A percentile compares a stretch with the other conserved stretches of the same genome.
Conservation (phyloP, 2,888 invertebrate genomes). For the Amiota mariae region DNA sequence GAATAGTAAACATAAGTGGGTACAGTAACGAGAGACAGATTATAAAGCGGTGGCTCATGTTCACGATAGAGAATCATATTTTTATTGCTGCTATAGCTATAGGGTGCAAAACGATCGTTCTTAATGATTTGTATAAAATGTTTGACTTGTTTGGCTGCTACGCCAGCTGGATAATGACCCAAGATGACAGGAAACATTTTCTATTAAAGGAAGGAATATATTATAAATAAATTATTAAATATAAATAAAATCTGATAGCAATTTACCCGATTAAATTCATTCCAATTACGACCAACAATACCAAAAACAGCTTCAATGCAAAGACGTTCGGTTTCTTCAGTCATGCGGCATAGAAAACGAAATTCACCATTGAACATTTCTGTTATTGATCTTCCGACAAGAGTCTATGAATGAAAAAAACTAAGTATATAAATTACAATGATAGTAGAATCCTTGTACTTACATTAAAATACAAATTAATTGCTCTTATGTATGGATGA, state of each 20-base stretch:
- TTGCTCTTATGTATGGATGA: slow-evolving; percentile 70
- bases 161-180: slow-evolving; percentile 79
- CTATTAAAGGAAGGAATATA: slow-evolving; percentile 64
- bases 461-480: slow-evolving; percentile 70
- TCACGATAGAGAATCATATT: slow-evolving; percentile 75
- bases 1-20: slow-evolving; percentile 77
- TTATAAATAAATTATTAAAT: background rate
- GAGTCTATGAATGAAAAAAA: slow-evolving; percentile 54
- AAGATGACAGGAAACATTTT: slow-evolving; percentile 79
- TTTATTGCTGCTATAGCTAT: slow-evolving; percentile 75
- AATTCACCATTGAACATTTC: slow-evolving; percentile 71
- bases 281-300: slow-evolving; percentile 70
- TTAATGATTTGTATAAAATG: slow-evolving; percentile 77
- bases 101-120: slow-evolving; percentile 74
- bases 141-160: slow-evolving; percentile 76
- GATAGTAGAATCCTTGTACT: slow-evolving; percentile 38
- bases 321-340: slow-evolving; percentile 68
- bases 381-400: slow-evolving; percentile 69
- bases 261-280: slow-evolving; percentile 69
- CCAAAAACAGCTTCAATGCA: slow-evolving; percentile 71
- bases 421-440: background rate
- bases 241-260: background rate
- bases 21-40: slow-evolving; percentile 74
- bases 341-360: slow-evolving; percentile 69
- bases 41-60: slow-evolving; percentile 75